Percentiles rank a stretch among this genome's conserved stretches.
phyloP scores from a whole-genome alignment of 2,797 vertebrate genomes.

The Rhabdophis nuchalis region DNA sequence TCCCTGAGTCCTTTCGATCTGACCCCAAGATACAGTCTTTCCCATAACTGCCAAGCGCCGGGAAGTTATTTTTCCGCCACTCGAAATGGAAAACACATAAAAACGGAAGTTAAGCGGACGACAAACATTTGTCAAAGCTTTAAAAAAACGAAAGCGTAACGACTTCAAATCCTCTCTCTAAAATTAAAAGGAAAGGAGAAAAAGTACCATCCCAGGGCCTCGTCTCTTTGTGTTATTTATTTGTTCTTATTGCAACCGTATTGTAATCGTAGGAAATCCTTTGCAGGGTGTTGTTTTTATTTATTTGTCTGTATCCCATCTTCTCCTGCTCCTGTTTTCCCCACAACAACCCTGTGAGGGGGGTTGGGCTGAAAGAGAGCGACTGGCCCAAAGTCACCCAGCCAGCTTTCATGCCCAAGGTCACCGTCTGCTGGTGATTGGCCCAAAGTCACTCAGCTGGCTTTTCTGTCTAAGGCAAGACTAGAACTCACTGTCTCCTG shows the following conservation, averaged over 20 bases:
- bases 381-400: no score
- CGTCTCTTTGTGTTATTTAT: background rate
- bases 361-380: background rate
- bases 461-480: background rate
- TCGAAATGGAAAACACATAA: background rate
- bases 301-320: no score
- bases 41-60: background rate
- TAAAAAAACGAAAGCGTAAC: background rate
- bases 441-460: fast-evolving
- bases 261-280: background rate
- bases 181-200: background rate
- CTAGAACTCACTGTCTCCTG: background rate
- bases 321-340: background rate
- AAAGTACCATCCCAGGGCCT: background rate
- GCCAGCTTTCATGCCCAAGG: fast-evolving
- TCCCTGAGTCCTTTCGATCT: background rate
- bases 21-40: background rate
- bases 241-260: background rate
- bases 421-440: background rate
- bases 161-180: background rate
- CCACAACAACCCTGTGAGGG: background rate
- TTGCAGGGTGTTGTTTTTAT: background rate
- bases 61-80: background rate
- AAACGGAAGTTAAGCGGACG: background rate
- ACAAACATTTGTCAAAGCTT: background rate